phyloP scores from a whole-genome alignment of 2,888 invertebrate genomes.

The Cancer borealis region DNA sequence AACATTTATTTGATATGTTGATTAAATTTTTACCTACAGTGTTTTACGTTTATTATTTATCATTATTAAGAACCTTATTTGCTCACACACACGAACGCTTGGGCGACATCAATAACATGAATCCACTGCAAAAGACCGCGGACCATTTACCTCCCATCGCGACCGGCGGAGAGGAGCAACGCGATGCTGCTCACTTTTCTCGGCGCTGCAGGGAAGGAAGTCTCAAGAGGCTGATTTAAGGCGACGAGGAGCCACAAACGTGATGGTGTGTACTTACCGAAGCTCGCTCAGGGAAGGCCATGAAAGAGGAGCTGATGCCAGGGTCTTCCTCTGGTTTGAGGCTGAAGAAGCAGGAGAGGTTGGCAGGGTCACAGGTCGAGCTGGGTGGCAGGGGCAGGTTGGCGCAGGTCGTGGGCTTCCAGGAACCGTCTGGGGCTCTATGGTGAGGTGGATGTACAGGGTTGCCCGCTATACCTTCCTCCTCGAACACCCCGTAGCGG shows the following conservation, averaged over 20 bases:
- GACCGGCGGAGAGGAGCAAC: background rate
- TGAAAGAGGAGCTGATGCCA: constrained; percentile 69
- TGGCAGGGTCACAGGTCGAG: constrained; percentile 61
- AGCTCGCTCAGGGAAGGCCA: constrained; percentile 72
- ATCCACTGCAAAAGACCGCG: constrained; percentile 28
- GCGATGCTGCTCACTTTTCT: background rate
- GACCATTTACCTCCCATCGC: background rate
- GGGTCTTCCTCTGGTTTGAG: constrained; percentile 59
- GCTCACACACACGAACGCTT: background rate
- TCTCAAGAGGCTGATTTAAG: background rate
- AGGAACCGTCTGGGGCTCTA: constrained; percentile 71
- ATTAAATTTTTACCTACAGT: background rate
- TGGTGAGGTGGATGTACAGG: constrained; percentile 74
- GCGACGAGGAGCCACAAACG: background rate
- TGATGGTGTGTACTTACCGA: constrained; percentile 63
- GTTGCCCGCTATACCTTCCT: constrained; percentile 70
- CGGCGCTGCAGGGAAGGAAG: background rate
- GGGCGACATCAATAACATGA: background rate
- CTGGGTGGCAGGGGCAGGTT: constrained; percentile 58
- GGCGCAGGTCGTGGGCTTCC: constrained; percentile 75
- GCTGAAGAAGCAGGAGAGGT: constrained; percentile 64
- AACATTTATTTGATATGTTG: background rate
- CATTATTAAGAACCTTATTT: constrained; percentile 8
- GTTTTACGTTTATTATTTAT: background rate
- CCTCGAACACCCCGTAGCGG: constrained; percentile 77